Evolutionary conservation across 2,797 vertebrate genomes (phyloP).

Genomic region (Microctenopoma stevenorrisi): DNA sequence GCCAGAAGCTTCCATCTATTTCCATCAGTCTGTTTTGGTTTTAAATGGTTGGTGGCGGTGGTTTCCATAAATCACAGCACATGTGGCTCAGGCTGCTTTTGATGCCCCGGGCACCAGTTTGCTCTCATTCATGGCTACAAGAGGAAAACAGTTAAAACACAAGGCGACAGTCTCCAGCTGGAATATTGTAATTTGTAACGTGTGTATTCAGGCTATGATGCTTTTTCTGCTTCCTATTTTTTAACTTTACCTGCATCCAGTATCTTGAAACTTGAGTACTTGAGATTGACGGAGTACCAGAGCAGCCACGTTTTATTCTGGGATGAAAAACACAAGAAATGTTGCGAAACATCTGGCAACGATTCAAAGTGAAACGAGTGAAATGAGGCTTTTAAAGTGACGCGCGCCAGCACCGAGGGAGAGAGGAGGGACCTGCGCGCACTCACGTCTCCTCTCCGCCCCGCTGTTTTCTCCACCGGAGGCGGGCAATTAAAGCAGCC

Average conservation of each 20-base stretch:
- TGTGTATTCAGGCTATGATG: neutral
- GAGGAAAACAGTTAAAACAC: neutral
- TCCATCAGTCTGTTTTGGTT: slow-evolving; percentile 21
- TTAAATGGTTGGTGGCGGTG: slow-evolving; percentile 27
- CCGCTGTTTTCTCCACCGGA: slow-evolving; percentile 37
- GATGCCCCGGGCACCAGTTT: slow-evolving; percentile 30
- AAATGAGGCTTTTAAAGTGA: slow-evolving; percentile 21
- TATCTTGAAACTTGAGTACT: no score
- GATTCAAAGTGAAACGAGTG: neutral
- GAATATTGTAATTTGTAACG: neutral
- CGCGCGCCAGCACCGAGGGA: slow-evolving; percentile 7
- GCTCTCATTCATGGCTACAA: slow-evolving; percentile 21
- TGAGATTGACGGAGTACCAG: no score
- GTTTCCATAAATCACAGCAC: slow-evolving; percentile 37
- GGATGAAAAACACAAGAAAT: neutral
- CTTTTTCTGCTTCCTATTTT: neutral
- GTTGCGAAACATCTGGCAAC: neutral
- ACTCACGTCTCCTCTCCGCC: slow-evolving; percentile 41
- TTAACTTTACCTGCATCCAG: neutral
- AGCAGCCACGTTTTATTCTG: neutral
- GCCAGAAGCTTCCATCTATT: slow-evolving; percentile 21
- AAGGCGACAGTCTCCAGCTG: neutral
- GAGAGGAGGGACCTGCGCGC: slow-evolving; percentile 42
- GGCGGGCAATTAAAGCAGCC: slow-evolving; percentile 52
- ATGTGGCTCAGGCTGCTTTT: slow-evolving; percentile 24